Evolutionary conservation across 1,140 invertebrate genomes (phyloP).

Genomic region (Caenorhabditis inopinata): DNA sequence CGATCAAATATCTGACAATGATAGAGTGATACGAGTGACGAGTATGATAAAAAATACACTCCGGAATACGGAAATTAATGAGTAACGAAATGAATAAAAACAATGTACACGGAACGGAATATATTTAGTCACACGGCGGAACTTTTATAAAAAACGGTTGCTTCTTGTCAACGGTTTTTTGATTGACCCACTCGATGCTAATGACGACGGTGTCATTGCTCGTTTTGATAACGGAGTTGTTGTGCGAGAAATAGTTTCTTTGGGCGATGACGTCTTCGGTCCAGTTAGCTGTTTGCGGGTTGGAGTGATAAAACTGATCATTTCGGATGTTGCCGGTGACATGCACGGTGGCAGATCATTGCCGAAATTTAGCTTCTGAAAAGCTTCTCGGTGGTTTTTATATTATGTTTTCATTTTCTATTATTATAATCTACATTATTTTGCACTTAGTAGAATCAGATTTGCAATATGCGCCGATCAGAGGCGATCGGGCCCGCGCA

Average conservation of each 20-base stretch:
- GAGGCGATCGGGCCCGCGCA: no score
- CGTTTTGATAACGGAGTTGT: slow-evolving; percentile 8
- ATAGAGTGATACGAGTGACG: no score
- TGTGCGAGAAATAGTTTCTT: not conserved
- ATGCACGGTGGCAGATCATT: not conserved
- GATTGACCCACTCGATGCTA: not conserved
- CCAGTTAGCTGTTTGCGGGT: not conserved
- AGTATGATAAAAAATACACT: no score
- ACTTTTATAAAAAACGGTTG: not conserved
- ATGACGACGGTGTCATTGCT: not conserved
- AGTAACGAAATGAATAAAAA: not conserved
- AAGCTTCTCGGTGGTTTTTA: no score
- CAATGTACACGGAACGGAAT: not conserved
- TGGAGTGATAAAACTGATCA: slow-evolving; percentile 13
- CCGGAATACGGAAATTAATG: not conserved
- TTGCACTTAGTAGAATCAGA: no score
- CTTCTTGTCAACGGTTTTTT: not conserved
- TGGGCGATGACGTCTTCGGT: not conserved
- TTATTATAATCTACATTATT: no score
- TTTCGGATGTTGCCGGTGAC: not conserved
- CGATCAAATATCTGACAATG: not conserved
- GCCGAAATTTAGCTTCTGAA: not conserved
- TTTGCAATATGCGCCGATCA: no score
- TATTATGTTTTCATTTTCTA: no score
- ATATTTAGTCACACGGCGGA: no score